Conservation (phyloP, 1,140 invertebrate genomes). For the Propsilocerus akamusi region DNA sequence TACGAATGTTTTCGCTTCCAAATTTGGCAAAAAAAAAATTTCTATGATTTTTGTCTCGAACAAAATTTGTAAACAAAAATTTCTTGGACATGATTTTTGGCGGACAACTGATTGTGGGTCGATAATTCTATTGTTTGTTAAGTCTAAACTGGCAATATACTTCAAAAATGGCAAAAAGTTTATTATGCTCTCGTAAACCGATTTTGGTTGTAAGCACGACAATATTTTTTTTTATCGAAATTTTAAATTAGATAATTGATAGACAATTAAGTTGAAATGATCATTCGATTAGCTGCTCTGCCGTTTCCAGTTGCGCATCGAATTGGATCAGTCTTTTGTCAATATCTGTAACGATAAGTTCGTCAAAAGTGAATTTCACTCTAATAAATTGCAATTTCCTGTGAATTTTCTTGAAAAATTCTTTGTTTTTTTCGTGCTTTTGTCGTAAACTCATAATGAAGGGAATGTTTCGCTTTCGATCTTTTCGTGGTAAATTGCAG, state of each 20-base stretch:
- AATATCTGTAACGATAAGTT: neutral
- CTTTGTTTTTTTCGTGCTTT: neutral
- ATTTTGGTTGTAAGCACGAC: no score
- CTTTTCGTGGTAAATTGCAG: neutral
- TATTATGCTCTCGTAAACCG: no score
- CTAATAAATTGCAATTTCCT: neutral
- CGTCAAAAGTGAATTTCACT: neutral
- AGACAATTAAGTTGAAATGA: neutral
- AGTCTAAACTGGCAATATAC: no score
- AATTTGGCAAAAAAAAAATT: no score
- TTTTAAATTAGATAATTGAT: slow-evolving; percentile 4
- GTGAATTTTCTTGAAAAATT: neutral
- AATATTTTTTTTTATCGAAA: no score
- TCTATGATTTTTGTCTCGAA: no score
- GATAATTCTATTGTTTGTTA: slow-evolving; percentile 2
- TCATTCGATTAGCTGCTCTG: no score
- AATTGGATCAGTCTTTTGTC: neutral
- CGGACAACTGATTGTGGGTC: neutral
- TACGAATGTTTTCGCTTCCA: no score
- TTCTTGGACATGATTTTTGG: no score
- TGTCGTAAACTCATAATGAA: neutral
- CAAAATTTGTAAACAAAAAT: no score
- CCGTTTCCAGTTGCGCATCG: neutral
- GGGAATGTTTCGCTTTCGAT: slow-evolving; percentile 1
- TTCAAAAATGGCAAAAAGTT: no score